Evolutionary conservation across 2,113 vertebrate genomes (phyloP), one percentile per base, ranked within the genome.

Genomic region (Phyllostomus discolor): DNA sequence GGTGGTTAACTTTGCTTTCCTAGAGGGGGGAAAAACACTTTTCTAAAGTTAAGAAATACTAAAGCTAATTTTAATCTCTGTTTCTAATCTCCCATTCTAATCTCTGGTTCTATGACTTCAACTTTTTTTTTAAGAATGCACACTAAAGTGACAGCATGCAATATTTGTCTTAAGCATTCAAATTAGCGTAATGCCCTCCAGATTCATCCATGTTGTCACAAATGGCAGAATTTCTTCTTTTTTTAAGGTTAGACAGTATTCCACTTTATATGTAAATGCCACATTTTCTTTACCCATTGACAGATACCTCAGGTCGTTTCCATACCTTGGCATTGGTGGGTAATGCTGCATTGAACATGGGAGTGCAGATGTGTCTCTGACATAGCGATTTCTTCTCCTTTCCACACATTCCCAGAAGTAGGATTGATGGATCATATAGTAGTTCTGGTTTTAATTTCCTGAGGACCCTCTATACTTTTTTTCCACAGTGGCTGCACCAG

Each of bases 11-110:
- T 96, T 82, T 90, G 35, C 69, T 90, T 96, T 96, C 41, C 76
- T 87, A n/a, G 28, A 69, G 46, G 54, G 12, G 41, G 11, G 43
- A 70, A 84, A 70, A n/a, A 31, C 1, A 48, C 7, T 93, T 95
- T 93, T 89, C 19, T 90, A 48, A 95, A 94, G n/a, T 91, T 35
- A 93, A 91, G 80, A 91, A 95, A 57, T 90, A 73, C 48, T 90
- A 79, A 93, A 82, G 22, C 73, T 95, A 14, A 15, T 43, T 62
- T 46, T 33, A 54, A 43, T 64, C n/a, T 84, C n/a, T 10, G 6
- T 59, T 83, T 50, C 17, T 92, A 4, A 54, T 57, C 54, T 57
- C 54, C 54, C 19, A 15, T 43, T 62, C 57, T 33, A 52, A 43
- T 64, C n/a, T 84, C 26, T 10, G 10, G 46, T 83, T 50, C 11